These are phyloP conservation scores for Brachionus calyciflorus DNA, from an alignment of 1,140 invertebrate genomes.

Conservation along the genomic window DNA sequence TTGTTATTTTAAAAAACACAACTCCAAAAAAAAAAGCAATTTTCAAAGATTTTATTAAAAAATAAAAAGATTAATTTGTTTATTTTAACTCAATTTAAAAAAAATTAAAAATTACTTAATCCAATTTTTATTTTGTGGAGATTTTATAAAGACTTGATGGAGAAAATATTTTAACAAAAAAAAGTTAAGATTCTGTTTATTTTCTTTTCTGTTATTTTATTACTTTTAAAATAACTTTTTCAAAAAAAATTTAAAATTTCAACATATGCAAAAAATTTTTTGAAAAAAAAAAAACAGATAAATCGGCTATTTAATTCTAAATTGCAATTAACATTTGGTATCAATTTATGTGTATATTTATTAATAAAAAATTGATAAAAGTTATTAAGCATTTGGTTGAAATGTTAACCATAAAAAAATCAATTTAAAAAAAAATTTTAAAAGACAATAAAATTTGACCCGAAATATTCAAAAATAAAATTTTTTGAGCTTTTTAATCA, in stretches of 20 bases:
- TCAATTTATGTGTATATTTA: too few relatives aligned
- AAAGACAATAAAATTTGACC: too few relatives aligned
- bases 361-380: too few relatives aligned
- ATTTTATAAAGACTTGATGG: too few relatives aligned
- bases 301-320: too few relatives aligned
- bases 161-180: not conserved
- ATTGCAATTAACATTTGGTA: too few relatives aligned
- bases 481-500: too few relatives aligned
- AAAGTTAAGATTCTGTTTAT: constrained; percentile 8
- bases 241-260: not conserved
- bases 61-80: not conserved
- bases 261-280: not conserved
- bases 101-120: constrained; percentile 26
- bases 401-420: too few relatives aligned
- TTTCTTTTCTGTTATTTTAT: not conserved
- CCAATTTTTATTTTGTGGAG: constrained; percentile 19
- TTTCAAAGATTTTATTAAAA: not conserved
- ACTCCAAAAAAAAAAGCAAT: not conserved
- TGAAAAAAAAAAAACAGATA: too few relatives aligned
- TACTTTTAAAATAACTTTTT: not conserved
- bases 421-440: too few relatives aligned
- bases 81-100: not conserved
- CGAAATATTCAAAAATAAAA: too few relatives aligned
- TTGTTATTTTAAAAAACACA: not conserved
- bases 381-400: too few relatives aligned